These are phyloP conservation scores for Aeoliscus strigatus DNA, from an alignment of 2,797 vertebrate genomes.

Conservation along the genomic window DNA sequence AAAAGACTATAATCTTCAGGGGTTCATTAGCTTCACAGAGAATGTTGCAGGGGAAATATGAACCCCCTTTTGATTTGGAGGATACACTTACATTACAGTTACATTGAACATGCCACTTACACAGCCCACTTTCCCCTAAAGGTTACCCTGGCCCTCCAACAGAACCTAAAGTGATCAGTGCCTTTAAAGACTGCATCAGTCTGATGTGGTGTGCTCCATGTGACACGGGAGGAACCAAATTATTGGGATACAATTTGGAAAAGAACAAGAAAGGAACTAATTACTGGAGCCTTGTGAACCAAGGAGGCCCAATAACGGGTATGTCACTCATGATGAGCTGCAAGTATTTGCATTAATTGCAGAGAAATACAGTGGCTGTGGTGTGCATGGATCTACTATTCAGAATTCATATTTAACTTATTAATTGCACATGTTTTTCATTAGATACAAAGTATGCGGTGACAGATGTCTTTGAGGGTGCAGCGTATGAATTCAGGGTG, in stretches of 20 bases:
- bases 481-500: constrained; percentile 86
- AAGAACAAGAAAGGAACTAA: constrained; percentile 83
- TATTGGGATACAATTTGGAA: constrained; percentile 82
- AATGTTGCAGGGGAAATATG: too few relatives aligned
- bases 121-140: too few relatives aligned
- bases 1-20: neutral
- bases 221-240: constrained; percentile 73
- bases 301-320: constrained; percentile 68
- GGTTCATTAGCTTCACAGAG: too few relatives aligned
- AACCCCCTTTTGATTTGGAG: too few relatives aligned
- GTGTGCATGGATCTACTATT: too few relatives aligned
- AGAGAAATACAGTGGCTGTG: too few relatives aligned
- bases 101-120: too few relatives aligned
- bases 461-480: constrained; percentile 75
- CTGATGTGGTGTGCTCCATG: constrained; percentile 77
- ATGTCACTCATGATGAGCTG: too few relatives aligned
- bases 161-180: constrained; percentile 72
- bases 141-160: constrained; percentile 78
- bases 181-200: constrained; percentile 77
- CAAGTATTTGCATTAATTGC: too few relatives aligned
- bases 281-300: constrained; percentile 77
- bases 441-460: constrained; percentile 74
- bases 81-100: too few relatives aligned
- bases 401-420: too few relatives aligned
- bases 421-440: constrained; percentile 2